These are phyloP conservation scores for Turritopsis rubra DNA, from an alignment of 30 jellyfish, hydroid and myxozoan species.

Conservation along the genomic window DNA sequence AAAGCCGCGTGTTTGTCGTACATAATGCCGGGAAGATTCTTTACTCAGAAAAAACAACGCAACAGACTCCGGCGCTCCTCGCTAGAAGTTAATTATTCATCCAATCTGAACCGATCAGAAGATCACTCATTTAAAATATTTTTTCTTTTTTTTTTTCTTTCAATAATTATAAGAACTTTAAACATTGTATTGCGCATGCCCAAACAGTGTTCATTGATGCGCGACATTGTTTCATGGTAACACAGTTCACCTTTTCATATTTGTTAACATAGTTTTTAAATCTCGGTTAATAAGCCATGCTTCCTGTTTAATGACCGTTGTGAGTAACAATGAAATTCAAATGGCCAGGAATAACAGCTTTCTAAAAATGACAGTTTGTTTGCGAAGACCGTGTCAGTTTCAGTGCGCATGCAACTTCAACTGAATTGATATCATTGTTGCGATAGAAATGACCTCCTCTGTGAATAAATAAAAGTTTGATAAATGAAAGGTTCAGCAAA, in stretches of 20 bases:
- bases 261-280: not conserved
- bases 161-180: not conserved
- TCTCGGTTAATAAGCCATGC: not conserved
- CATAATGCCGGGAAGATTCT: not conserved
- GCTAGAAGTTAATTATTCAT: not conserved
- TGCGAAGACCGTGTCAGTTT: not conserved
- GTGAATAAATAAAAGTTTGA: not conserved
- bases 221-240: slow-evolving; percentile 13
- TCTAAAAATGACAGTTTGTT: not conserved
- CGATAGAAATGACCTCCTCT: not conserved
- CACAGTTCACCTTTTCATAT: not conserved
- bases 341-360: not conserved
- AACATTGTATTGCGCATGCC: slow-evolving; percentile 33
- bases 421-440: not conserved
- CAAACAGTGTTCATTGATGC: slow-evolving; percentile 24
- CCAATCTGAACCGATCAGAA: not conserved
- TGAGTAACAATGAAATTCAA: not conserved
- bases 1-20: not conserved
- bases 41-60: not conserved
- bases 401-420: not conserved
- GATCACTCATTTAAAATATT: not conserved
- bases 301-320: not conserved
- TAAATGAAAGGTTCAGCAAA: not conserved
- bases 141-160: too few species aligned
- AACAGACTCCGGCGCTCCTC: not conserved